A percentile compares a stretch with the other conserved stretches of the same genome.
Conservation (phyloP, 2,888 invertebrate species). For the Napeogenes sylphis region DNA sequence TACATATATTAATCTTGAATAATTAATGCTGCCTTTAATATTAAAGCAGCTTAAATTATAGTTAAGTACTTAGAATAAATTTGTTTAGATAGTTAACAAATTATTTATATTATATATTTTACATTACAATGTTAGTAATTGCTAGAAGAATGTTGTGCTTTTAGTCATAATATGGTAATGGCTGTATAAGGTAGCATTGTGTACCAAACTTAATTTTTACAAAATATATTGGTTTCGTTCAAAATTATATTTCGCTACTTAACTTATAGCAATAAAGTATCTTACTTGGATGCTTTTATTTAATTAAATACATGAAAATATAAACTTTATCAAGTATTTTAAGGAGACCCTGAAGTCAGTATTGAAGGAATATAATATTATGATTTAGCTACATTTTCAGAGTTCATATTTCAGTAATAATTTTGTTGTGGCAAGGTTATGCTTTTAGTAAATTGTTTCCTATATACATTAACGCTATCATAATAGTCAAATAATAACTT, state of each 20-base stretch:
- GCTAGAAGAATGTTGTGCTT: constrained; percentile 6
- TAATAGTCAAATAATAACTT: background rate
- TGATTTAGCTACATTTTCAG: no score
- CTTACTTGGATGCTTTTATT: background rate
- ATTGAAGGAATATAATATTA: no score
- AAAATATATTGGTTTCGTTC: no score
- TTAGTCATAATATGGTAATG: constrained; percentile 1
- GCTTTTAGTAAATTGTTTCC: background rate
- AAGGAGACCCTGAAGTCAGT: no score
- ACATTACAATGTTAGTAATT: constrained; percentile 6
- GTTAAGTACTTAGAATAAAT: constrained; percentile 18
- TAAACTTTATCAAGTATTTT: background rate
- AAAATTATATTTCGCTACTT: background rate
- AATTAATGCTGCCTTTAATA: constrained; percentile 2
- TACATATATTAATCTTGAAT: background rate
- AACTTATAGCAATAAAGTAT: background rate
- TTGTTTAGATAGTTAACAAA: constrained; percentile 26
- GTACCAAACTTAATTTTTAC: background rate
- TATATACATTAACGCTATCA: background rate
- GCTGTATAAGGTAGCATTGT: background rate
- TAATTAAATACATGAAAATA: background rate
- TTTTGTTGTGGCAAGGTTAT: background rate
- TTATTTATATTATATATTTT: constrained; percentile 11
- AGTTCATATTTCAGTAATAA: background rate
- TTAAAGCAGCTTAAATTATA: constrained; percentile 15